Percentiles rank a stretch among this genome's conserved stretches.
Conservation (phyloP, 2,888 invertebrate genomes). For the Malthinus flaveolus region DNA sequence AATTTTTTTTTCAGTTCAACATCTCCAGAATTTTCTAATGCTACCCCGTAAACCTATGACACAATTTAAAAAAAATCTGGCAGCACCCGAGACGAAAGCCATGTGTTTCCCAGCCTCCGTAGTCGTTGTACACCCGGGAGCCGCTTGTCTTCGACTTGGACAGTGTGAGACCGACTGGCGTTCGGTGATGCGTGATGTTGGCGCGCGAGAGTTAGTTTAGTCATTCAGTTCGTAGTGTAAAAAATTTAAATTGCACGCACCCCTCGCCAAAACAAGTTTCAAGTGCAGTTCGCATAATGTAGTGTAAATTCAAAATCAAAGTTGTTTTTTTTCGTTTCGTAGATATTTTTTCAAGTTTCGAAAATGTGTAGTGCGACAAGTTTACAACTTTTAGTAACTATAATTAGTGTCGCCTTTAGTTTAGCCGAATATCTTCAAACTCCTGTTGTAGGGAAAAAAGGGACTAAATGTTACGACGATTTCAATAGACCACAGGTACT, state of each 20-base stretch:
- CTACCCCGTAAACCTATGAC: background rate
- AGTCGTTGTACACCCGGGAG: slow-evolving; percentile 37
- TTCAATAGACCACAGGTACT: slow-evolving; percentile 61
- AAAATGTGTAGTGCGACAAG: slow-evolving; percentile 19
- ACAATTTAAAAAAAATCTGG: slow-evolving; percentile 12
- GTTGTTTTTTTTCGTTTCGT: background rate
- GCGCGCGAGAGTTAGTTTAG: slow-evolving; percentile 4
- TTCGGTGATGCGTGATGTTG: slow-evolving; percentile 25
- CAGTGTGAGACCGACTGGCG: slow-evolving; percentile 27
- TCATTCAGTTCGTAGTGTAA: slow-evolving; percentile 4
- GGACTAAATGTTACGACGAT: slow-evolving; percentile 59
- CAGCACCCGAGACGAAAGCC: slow-evolving; percentile 14
- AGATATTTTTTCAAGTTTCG: background rate
- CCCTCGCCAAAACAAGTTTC: background rate
- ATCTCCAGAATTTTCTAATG: too few species aligned
- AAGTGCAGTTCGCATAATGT: background rate
- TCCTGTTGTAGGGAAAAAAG: slow-evolving; percentile 46
- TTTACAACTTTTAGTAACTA: slow-evolving; percentile 13
- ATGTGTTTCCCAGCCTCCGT: slow-evolving; percentile 34
- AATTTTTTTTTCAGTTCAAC: too few species aligned
- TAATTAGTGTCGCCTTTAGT: slow-evolving; percentile 8
- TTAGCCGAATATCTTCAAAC: slow-evolving; percentile 41
- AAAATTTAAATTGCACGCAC: slow-evolving; percentile 13
- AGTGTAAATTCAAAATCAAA: background rate
- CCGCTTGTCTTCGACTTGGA: slow-evolving; percentile 32